Evolutionary conservation across 2,888 invertebrate species (phyloP).

Genomic region (Metalampra italica): DNA sequence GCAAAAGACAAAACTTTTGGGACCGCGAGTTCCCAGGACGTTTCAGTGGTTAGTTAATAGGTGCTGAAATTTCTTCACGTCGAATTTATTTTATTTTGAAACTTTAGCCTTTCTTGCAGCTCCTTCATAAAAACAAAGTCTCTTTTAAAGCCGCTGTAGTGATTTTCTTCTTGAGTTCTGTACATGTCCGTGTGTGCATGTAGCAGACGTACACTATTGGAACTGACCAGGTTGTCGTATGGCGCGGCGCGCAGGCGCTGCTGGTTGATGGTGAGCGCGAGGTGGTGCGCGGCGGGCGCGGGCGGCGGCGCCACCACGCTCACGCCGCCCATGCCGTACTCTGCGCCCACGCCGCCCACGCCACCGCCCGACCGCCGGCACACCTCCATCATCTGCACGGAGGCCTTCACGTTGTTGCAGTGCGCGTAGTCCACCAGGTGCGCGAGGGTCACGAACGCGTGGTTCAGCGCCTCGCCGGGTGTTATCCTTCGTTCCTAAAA

Average conservation of each 20-base stretch:
- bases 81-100: too few relatives aligned
- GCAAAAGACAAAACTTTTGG: too few relatives aligned
- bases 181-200: too few relatives aligned
- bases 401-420: conserved; percentile 97
- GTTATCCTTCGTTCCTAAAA: conserved; percentile 93
- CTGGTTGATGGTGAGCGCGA: conserved; percentile 96
- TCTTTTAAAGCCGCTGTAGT: too few relatives aligned
- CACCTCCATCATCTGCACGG: conserved; percentile 98
- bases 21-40: too few relatives aligned
- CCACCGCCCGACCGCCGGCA: conserved; percentile 66
- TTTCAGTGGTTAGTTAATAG: too few relatives aligned
- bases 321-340: conserved; percentile 49
- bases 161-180: too few relatives aligned
- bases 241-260: conserved; percentile 88
- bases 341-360: conserved; percentile 30
- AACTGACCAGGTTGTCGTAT: conserved; percentile 84
- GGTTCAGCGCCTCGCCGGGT: conserved; percentile 96
- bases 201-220: not conserved
- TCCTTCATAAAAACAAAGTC: too few relatives aligned
- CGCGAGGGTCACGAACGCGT: conserved; percentile 95
- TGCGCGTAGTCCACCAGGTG: conserved; percentile 98
- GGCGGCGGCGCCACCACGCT: conserved; percentile 76
- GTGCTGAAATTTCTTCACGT: too few relatives aligned
- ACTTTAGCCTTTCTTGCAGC: too few relatives aligned
- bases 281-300: conserved; percentile 79